These are phyloP conservation scores for Chymomyza fuscimana DNA, from an alignment of 2,888 invertebrate species.

Conservation along the genomic window DNA sequence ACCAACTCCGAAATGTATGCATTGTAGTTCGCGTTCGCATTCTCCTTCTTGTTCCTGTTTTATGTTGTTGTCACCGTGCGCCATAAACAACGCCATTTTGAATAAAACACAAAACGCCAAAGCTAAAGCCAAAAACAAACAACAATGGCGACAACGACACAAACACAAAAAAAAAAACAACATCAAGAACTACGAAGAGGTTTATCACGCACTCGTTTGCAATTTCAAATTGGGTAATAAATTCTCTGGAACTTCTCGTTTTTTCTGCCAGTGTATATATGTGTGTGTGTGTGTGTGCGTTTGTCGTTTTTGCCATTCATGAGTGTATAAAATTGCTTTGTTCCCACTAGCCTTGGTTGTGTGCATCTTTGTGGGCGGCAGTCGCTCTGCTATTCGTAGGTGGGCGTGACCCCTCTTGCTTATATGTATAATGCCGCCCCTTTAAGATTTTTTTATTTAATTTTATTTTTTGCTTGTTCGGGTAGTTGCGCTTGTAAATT, in stretches of 20 bases:
- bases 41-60: slow-evolving; percentile 20
- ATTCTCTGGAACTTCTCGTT: slow-evolving; percentile 60
- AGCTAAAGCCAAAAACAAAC: slow-evolving; percentile 36
- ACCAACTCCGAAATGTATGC: slow-evolving; percentile 20
- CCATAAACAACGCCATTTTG: slow-evolving; percentile 62
- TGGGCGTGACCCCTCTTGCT: slow-evolving; percentile 22
- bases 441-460: slow-evolving; percentile 5
- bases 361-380: slow-evolving; percentile 16
- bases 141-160: slow-evolving; percentile 20
- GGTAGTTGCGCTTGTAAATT: slow-evolving; percentile 40
- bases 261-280: slow-evolving; percentile 18
- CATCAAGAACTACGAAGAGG: slow-evolving; percentile 40
- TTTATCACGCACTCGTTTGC: slow-evolving; percentile 75
- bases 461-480: slow-evolving; percentile 22
- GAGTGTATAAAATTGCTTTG: slow-evolving; percentile 67
- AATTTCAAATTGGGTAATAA: slow-evolving; percentile 76
- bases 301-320: slow-evolving; percentile 37
- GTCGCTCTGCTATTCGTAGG: slow-evolving; percentile 14
- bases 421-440: neutral
- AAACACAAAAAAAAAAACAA: slow-evolving; percentile 5
- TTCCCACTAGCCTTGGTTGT: slow-evolving; percentile 37
- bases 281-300: slow-evolving; percentile 18
- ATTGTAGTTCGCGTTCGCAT: slow-evolving; percentile 2
- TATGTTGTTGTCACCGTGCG: slow-evolving; percentile 23
- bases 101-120: slow-evolving; percentile 48